These are phyloP conservation scores for Drosophila paulistorum DNA, from an alignment of 1,140 invertebrate genomes.

Conservation along the genomic window DNA sequence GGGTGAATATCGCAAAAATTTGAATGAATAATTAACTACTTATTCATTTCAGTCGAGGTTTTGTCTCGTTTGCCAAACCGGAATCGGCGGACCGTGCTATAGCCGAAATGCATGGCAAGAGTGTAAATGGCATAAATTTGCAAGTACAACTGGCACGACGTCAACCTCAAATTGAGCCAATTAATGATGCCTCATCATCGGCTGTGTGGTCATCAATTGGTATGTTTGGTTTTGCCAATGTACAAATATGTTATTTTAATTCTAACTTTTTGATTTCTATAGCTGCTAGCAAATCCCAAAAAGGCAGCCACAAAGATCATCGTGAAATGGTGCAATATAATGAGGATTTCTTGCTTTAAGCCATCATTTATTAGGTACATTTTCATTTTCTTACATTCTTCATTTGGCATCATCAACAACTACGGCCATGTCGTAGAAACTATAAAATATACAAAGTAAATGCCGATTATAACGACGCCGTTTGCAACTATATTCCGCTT, in stretches of 20 bases:
- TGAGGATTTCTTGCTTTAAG: slow-evolving; percentile 83
- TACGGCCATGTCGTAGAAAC: neutral
- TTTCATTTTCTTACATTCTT: neutral
- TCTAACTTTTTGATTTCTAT: slow-evolving; percentile 35
- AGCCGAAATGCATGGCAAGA: slow-evolving; percentile 92
- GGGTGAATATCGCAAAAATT: too few relatives aligned
- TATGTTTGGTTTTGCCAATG: slow-evolving; percentile 60
- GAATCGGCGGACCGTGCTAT: slow-evolving; percentile 94
- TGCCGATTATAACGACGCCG: too few relatives aligned
- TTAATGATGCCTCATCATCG: slow-evolving; percentile 90
- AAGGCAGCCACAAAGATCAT: slow-evolving; percentile 90
- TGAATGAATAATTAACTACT: neutral
- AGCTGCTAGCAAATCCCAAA: slow-evolving; percentile 92
- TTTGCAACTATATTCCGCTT: too few relatives aligned
- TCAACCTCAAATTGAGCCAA: slow-evolving; percentile 91
- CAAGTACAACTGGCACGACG: slow-evolving; percentile 91
- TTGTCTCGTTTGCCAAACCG: slow-evolving; percentile 95
- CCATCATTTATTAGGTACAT: slow-evolving; percentile 1
- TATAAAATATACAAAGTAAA: neutral
- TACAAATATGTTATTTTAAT: neutral
- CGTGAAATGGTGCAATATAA: slow-evolving; percentile 89
- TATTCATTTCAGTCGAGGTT: slow-evolving; percentile 86
- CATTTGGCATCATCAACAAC: neutral
- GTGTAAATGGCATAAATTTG: slow-evolving; percentile 90
- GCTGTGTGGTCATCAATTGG: slow-evolving; percentile 91